Evolutionary conservation across 2,113 vertebrate genomes (phyloP).

Genomic region (Montifringilla adamsi): DNA sequence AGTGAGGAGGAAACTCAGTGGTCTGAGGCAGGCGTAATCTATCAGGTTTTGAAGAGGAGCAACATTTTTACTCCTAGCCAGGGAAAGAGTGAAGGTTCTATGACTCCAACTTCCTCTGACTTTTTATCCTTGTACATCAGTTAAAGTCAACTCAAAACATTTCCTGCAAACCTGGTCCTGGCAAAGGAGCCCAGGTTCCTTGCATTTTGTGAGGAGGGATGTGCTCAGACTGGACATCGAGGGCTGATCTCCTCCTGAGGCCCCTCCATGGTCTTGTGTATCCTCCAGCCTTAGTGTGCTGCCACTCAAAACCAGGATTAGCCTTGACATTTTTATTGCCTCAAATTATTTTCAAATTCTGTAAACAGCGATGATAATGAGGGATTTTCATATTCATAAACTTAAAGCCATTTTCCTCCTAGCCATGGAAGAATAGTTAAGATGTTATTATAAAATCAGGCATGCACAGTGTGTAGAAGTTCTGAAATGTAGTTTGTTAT

Average conservation of each 20-base stretch:
- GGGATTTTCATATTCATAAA: background rate
- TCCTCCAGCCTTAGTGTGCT: background rate
- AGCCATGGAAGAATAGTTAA: background rate
- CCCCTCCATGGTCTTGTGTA: fast-evolving
- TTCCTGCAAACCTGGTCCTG: background rate
- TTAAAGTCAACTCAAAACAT: background rate
- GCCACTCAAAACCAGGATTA: background rate
- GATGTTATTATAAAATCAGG: background rate
- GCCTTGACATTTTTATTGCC: background rate
- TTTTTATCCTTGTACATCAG: background rate
- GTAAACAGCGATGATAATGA: background rate
- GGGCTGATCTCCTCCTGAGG: background rate
- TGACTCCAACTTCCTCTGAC: background rate
- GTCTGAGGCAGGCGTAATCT: background rate
- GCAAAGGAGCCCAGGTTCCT: fast-evolving
- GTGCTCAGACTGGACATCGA: background rate
- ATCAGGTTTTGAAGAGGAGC: background rate
- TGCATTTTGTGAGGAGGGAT: fast-evolving
- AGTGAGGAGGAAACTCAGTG: background rate
- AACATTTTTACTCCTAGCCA: background rate
- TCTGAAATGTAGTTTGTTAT: background rate
- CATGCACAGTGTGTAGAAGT: background rate
- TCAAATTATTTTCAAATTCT: background rate
- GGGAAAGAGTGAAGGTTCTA: background rate
- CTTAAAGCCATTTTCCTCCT: background rate